A percentile compares a stretch with the other conserved stretches of the same genome.
These are phyloP conservation scores for Netelia inedita DNA, from an alignment of 2,888 invertebrate genomes.

Conservation along the genomic window DNA sequence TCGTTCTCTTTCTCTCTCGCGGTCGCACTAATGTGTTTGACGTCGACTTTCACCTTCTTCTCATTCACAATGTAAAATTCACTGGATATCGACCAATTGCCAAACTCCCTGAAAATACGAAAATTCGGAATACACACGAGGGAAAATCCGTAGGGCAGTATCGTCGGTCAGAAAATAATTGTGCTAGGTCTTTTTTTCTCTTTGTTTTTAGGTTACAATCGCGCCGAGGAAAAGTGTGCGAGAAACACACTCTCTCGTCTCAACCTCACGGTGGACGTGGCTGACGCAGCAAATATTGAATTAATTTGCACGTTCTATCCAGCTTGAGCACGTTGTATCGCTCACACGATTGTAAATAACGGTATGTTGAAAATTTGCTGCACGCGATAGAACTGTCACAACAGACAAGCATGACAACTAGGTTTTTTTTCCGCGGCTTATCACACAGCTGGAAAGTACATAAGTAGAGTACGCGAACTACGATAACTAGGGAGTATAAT, in stretches of 20 bases:
- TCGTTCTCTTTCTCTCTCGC: slow-evolving; percentile 54
- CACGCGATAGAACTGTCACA: slow-evolving; percentile 68
- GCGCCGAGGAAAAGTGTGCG: slow-evolving; percentile 31
- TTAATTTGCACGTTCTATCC: slow-evolving; percentile 27
- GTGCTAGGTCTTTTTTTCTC: neutral
- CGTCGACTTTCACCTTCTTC: slow-evolving; percentile 21
- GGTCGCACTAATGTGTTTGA: slow-evolving; percentile 15
- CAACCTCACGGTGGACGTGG: slow-evolving; percentile 21
- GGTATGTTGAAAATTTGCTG: neutral
- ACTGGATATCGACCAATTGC: slow-evolving; percentile 38
- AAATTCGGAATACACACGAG: slow-evolving; percentile 1
- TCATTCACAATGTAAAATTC: slow-evolving; percentile 39
- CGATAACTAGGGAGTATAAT: neutral
- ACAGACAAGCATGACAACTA: slow-evolving; percentile 75
- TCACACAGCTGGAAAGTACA: slow-evolving; percentile 45
- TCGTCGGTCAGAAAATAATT: neutral
- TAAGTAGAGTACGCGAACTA: neutral
- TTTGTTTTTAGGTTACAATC: slow-evolving; percentile 59
- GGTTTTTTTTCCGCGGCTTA: slow-evolving; percentile 53
- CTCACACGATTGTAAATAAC: neutral
- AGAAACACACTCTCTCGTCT: slow-evolving; percentile 1
- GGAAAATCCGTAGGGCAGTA: neutral
- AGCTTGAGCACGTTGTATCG: neutral
- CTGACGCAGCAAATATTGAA: slow-evolving; percentile 54
- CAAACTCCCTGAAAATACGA: slow-evolving; percentile 54